These are phyloP conservation scores for Bombus fervidus DNA, from an alignment of 1,140 invertebrate genomes.

Conservation along the genomic window DNA sequence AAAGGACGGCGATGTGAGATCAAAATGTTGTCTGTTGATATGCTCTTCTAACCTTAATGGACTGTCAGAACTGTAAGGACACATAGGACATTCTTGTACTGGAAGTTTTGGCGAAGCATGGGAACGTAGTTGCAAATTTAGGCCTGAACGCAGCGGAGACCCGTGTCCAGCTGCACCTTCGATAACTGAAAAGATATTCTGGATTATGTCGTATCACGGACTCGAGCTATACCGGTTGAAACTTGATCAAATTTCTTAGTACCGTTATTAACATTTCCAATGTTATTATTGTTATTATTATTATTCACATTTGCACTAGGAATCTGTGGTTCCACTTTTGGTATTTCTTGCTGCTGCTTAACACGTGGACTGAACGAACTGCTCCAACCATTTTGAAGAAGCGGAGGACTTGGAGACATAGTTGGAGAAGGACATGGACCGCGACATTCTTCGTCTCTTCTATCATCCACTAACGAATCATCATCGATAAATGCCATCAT, in stretches of 20 bases:
- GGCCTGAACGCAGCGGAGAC: slow-evolving; percentile 83
- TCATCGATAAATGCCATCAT: slow-evolving; percentile 83
- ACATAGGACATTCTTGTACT: slow-evolving; percentile 88
- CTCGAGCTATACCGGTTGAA: background rate
- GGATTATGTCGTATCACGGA: background rate
- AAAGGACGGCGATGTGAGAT: slow-evolving; percentile 90
- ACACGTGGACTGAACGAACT: slow-evolving; percentile 57
- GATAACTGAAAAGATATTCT: slow-evolving; percentile 49
- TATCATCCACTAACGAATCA: slow-evolving; percentile 75
- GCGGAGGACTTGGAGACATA: slow-evolving; percentile 65
- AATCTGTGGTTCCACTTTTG: slow-evolving; percentile 65
- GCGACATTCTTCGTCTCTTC: slow-evolving; percentile 63
- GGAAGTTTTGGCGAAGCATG: slow-evolving; percentile 78
- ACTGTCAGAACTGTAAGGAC: slow-evolving; percentile 89
- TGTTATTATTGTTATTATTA: slow-evolving; percentile 82
- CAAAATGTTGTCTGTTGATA: slow-evolving; percentile 93
- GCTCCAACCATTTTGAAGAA: slow-evolving; percentile 78
- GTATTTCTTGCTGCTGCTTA: slow-evolving; percentile 57
- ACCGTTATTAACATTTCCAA: slow-evolving; percentile 56
- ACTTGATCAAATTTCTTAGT: background rate
- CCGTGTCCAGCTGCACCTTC: slow-evolving; percentile 79
- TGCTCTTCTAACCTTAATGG: slow-evolving; percentile 90
- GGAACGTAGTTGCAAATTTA: slow-evolving; percentile 82
- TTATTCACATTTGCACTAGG: slow-evolving; percentile 78
- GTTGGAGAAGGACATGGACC: slow-evolving; percentile 67